Evolutionary conservation across 2,113 vertebrate species (phyloP), one percentile per base, ranked within the genome.

Genomic region (Xyrauchen texanus): DNA sequence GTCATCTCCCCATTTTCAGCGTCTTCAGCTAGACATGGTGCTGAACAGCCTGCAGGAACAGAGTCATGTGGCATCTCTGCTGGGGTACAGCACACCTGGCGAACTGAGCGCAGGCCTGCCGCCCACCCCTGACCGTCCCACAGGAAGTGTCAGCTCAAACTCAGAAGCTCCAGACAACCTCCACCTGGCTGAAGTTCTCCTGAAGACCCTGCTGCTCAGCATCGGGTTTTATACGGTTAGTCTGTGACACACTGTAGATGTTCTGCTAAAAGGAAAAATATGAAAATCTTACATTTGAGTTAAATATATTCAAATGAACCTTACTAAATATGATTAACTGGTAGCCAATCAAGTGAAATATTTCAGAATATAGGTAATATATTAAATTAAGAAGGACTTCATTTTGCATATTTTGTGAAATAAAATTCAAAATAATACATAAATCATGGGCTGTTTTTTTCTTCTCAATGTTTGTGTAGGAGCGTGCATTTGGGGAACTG

Each of bases 21-120:
- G 93, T 75, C 87, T 94, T 61, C 93, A 94, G 88, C 82, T 94
- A 75, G 93, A 94, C 78, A 93, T 94, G 91, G 93, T 94, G 69
- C 90, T 94, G 77, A 93, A 91, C 81, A 94, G 93, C 86, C 92
- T 94, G 57, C 93, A 94, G 88, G 93, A 94, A 76, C 93, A 94
- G 87, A 91, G 89, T 84, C 93, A 94, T 34, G 85, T 94, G 46
- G 93, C 93, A 4, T 93, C 92, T 66, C 83, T 94, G 66, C 87
- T 94, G 8, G 93, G 93, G 11, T 94, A 93, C 88, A 93, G 92
- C 83, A 90, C 88, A 73, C 91, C 92, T 45, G 92, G 90, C 13
- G 93, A 94, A 49, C 82, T 88, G 34, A 79, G 89, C 10, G 83
- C 86, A 63, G 86, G 89, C 7, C 86, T 86, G 3, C 77, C 86